These are phyloP conservation scores for Diglossa cyanea DNA, from an alignment of 2,797 vertebrate species.

Conservation along the genomic window DNA sequence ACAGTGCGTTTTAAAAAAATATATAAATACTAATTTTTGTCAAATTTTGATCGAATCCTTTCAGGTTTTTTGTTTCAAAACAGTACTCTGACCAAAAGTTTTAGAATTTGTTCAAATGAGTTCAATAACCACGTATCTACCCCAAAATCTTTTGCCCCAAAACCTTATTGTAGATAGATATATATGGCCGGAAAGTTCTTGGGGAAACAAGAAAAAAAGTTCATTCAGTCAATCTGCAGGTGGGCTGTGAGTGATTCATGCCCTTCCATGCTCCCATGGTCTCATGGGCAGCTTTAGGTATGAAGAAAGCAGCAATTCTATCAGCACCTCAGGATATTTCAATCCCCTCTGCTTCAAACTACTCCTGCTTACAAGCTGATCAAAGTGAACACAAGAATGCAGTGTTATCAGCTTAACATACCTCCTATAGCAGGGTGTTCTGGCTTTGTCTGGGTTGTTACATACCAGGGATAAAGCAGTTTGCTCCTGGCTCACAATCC, in stretches of 20 bases:
- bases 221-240: not conserved
- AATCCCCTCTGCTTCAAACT: not conserved
- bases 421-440: not conserved
- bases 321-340: not conserved
- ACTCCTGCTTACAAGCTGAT: not conserved
- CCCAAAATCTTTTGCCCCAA: not conserved
- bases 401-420: not conserved
- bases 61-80: not conserved
- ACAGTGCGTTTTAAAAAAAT: fast-evolving
- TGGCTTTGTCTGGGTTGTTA: not conserved
- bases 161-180: not conserved
- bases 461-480: not conserved
- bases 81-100: not conserved
- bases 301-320: not conserved
- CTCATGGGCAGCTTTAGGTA: not conserved
- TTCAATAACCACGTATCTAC: not conserved
- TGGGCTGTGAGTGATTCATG: not conserved
- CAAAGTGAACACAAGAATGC: not conserved
- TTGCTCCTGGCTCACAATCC: not conserved
- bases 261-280: not conserved
- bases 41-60: not conserved
- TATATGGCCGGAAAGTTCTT: not conserved
- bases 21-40: not conserved
- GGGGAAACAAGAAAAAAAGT: not conserved
- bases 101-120: not conserved